Conservation (phyloP, 2,113 vertebrate genomes). For the Muscicapa adusta region DNA sequence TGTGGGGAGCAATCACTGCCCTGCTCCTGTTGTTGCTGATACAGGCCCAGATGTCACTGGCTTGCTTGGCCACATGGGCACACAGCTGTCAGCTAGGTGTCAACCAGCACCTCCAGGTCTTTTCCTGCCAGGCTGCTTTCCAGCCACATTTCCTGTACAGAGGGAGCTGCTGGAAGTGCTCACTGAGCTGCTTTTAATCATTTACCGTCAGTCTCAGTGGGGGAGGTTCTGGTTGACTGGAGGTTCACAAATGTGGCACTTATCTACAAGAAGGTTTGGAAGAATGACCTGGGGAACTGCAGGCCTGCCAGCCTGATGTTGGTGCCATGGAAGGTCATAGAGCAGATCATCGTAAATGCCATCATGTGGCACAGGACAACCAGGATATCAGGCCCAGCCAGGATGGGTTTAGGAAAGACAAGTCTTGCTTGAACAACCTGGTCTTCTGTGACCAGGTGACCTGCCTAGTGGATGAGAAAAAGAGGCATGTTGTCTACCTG, state of each 20-base stretch:
- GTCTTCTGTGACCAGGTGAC: neutral
- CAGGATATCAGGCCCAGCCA: neutral
- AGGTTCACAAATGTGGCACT: neutral
- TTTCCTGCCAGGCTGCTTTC: neutral
- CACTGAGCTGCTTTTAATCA: neutral
- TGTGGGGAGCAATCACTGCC: neutral
- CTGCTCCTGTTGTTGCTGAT: neutral
- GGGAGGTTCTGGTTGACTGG: neutral
- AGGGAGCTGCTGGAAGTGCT: neutral
- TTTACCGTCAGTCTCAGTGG: neutral
- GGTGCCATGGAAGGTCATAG: neutral
- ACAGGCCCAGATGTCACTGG: neutral
- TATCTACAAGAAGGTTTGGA: neutral
- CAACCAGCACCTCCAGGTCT: neutral
- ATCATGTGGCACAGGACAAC: neutral
- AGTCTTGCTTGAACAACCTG: neutral
- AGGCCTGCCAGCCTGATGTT: neutral
- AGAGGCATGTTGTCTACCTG: neutral
- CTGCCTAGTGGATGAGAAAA: neutral
- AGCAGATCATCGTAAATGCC: neutral
- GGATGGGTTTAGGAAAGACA: neutral
- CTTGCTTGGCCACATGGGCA: neutral
- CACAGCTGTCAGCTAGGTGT: neutral
- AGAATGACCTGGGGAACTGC: neutral
- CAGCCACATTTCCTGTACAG: neutral